phyloP scores from a whole-genome alignment of 2,888 invertebrate species.

The Achlya flavicornis region DNA sequence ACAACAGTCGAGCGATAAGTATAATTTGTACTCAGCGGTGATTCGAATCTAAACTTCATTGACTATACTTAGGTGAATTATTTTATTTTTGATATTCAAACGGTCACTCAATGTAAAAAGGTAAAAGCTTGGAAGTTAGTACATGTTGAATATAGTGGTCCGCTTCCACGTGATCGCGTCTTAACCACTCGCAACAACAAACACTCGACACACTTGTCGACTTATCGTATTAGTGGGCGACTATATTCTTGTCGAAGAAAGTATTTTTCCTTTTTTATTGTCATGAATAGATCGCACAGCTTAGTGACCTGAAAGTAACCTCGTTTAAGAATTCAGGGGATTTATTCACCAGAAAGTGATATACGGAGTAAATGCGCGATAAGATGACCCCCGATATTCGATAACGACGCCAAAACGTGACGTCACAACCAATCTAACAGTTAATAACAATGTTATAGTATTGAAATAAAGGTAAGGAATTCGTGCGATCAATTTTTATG shows the following conservation, averaged over 20 bases:
- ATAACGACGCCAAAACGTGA: background rate
- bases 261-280: background rate
- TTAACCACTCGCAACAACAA: background rate
- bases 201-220: background rate
- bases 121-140: background rate
- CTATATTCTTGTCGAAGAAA: constrained; percentile 4
- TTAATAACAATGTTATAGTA: constrained; percentile 3
- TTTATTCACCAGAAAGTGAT: constrained; percentile 2
- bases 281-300: background rate
- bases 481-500: background rate
- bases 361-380: background rate
- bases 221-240: background rate
- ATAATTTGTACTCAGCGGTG: too few species aligned
- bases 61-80: too few species aligned
- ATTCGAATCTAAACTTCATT: too few species aligned
- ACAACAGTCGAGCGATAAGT: too few species aligned
- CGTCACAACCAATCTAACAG: constrained; percentile 2
- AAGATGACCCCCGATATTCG: background rate
- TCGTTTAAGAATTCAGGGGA: background rate
- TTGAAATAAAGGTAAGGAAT: background rate
- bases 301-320: background rate
- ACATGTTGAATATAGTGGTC: background rate
- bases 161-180: background rate
- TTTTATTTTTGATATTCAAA: too few species aligned
- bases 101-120: too few species aligned